Evolutionary conservation across 2,113 vertebrate genomes (phyloP), one percentile per base, ranked within the genome.

Genomic region (Phoenicopterus ruber): DNA sequence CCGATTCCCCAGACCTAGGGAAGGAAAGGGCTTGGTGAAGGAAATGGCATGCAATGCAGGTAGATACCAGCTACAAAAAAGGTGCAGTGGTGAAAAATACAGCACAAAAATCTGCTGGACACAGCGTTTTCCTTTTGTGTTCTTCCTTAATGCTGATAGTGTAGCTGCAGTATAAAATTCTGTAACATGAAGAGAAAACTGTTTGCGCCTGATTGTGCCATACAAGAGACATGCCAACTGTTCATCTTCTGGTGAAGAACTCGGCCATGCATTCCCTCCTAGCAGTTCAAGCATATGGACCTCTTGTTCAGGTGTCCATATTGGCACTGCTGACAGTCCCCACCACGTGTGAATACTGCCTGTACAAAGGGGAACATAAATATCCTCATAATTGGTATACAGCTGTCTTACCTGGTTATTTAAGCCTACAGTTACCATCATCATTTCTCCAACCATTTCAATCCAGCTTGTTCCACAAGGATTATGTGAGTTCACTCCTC

Each of bases 391-490:
- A 32, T 14, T 70, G 49, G 24, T 24, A 50, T n/a, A 46, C 52
- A 46, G 22, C 22, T 44, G 2, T 54, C 98, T 73, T 76, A 99
- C 99, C 99, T 99, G 99, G 92, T 99, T 99, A 13, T 99, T 99
- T 63, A 99, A 98, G 81, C 99, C 99, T 34, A 99, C 99, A 12
- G 98, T 98, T 93, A 99, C 97, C 99, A 99, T 99, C 78, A 98
- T 96, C 99, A 99, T 99, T 90, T 99, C 99, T 76, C 99, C 99
- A 40, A 99, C 98, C 99, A 99, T 99, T 97, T 98, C 98, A 65
- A 99, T 99, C 99, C 99, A 99, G 91, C 99, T 99, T 24, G 99
- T 99, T 74, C 99, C 99, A 84, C 99, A 98, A 17, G 99, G 99
- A 76, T 99, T 99, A 97, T 99, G 99, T 2, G 99, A 99, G 92